These are phyloP conservation scores for Torymus tubicola DNA, from an alignment of 2,888 invertebrate genomes.

Conservation along the genomic window DNA sequence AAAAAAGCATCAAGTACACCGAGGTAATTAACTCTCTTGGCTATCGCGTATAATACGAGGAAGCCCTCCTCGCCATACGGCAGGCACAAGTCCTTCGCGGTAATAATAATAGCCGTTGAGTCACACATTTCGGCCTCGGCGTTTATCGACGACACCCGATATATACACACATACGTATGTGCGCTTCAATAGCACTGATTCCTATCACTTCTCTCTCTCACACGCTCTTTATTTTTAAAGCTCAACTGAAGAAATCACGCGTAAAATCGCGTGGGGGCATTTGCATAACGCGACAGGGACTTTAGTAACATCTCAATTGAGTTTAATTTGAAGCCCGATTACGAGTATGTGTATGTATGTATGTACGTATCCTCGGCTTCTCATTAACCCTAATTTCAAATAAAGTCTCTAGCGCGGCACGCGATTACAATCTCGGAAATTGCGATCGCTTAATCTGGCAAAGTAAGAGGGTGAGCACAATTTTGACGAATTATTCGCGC, in stretches of 20 bases:
- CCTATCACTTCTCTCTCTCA: no score
- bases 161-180: neutral
- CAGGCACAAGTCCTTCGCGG: conserved; percentile 22
- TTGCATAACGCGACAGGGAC: conserved; percentile 31
- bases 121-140: conserved; percentile 43
- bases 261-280: neutral
- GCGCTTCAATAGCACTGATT: neutral
- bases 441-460: conserved; percentile 23
- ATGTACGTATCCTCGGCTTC: conserved; percentile 5
- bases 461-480: neutral
- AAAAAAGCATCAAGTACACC: conserved; percentile 16
- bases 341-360: neutral
- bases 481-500: no score
- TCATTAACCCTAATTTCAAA: conserved; percentile 42
- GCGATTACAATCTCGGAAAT: conserved; percentile 27
- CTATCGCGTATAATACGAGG: conserved; percentile 21
- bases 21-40: conserved; percentile 3
- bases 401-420: neutral
- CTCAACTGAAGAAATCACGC: no score
- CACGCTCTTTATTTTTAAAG: no score
- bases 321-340: conserved; percentile 30
- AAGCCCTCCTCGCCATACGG: conserved; percentile 6
- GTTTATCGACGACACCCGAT: conserved; percentile 8
- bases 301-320: conserved; percentile 43
- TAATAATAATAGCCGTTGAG: conserved; percentile 45